Evolutionary conservation across 2,888 invertebrate species (phyloP), one percentile per base, ranked within the genome.

Genomic region (Julus scanicus): DNA sequence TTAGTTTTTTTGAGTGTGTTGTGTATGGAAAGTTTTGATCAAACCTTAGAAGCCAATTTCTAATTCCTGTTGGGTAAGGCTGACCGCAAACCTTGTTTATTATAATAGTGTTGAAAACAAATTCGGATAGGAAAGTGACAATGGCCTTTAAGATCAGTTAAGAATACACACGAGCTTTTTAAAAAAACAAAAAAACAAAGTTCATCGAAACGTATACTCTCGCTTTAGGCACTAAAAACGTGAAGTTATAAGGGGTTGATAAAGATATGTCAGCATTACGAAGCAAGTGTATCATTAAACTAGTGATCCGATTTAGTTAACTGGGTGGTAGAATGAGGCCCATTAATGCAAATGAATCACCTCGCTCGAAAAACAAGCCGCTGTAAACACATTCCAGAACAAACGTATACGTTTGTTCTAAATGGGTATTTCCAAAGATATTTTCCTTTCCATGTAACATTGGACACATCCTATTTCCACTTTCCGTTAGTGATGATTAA

Each of bases 61-160:
- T 57, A 57, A 57, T 57, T 57, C 57, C 57, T 17, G 57, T 57
- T 57, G 57, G 57, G 57, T 57, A 57, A 57, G 57, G 57, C 57
- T 57, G 17, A 57, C 57, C 15, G 11, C 57, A 57, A 29, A 57
- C 57, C 15, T 57, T 57, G 57, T 57, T 57, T 57, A 17, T 57
- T 57, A 57, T 57, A 17, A 57, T 49, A 17, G 57, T 17, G 57
- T 17, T 57, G 57, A 5, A 57, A 13, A 17, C 57, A 57, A 57
- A 5, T 17, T 57, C 17, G 57, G 57, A 57, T 57, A 17, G 17
- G 17, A 57, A 57, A 57, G 57, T 57, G 57, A 57, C 57, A 57
- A 57, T 57, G 57, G 57, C 57, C 57, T 57, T 57, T 57, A 17
- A 17, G 57, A 57, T 57, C 57, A 57, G 57, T 57, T 57, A 57